phyloP scores from a whole-genome alignment of 2,797 vertebrate species.

The Thamnophis elegans region DNA sequence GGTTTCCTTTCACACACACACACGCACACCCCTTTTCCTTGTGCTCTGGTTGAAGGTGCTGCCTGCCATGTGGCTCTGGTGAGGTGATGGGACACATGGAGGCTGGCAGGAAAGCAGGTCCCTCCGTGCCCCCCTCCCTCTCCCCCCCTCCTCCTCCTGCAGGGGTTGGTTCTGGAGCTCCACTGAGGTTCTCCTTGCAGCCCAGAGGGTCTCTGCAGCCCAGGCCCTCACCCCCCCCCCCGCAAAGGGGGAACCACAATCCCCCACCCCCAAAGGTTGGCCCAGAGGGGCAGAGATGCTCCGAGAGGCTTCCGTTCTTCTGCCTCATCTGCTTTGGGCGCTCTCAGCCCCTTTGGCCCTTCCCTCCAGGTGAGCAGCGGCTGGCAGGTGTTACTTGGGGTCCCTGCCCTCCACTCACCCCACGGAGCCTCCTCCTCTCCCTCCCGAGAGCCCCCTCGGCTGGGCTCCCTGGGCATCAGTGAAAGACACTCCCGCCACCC shows the following conservation, averaged over 20 bases:
- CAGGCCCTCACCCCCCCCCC: too few species aligned
- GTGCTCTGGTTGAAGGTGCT: not conserved
- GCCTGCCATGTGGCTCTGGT: not conserved
- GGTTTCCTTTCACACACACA: not conserved
- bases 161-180: too few species aligned
- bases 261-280: not conserved
- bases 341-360: not conserved
- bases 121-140: too few species aligned
- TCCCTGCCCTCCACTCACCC: not conserved
- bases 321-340: not conserved
- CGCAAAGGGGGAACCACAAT: not conserved
- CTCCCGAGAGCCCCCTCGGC: not conserved
- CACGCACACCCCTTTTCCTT: too few species aligned
- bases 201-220: not conserved
- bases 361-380: not conserved
- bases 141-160: not conserved
- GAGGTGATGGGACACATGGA: not conserved
- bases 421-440: not conserved
- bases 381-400: not conserved
- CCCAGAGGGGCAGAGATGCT: not conserved
- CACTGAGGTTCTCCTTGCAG: not conserved
- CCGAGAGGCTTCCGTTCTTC: not conserved
- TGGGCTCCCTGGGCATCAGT: not conserved
- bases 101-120: too few species aligned
- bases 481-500: too few species aligned